Conservation (phyloP, 2,113 vertebrate genomes). For the Pseudorectes ferrugineus region DNA sequence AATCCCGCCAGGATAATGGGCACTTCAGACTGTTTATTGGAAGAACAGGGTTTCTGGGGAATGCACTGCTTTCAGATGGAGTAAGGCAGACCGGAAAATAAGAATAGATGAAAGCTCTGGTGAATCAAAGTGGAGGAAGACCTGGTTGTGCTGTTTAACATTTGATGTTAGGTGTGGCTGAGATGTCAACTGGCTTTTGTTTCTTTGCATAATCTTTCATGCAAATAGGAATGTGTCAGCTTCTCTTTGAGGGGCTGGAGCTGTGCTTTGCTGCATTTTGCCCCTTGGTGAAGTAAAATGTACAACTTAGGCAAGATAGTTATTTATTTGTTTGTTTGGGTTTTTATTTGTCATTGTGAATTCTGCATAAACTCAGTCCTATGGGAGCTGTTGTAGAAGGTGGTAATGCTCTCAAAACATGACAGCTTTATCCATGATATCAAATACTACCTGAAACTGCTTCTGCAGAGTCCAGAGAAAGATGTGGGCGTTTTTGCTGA, state of each 20-base stretch:
- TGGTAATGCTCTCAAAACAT: background rate
- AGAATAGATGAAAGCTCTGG: background rate
- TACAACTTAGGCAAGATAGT: background rate
- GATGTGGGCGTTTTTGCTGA: background rate
- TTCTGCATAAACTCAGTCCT: background rate
- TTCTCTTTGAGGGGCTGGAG: background rate
- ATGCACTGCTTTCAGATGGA: background rate
- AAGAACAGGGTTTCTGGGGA: background rate
- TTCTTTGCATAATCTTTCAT: background rate
- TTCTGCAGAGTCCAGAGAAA: background rate
- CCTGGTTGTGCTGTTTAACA: background rate
- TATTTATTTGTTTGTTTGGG: background rate
- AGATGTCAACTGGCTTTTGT: background rate
- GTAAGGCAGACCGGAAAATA: background rate
- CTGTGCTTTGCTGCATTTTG: background rate
- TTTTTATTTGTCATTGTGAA: background rate
- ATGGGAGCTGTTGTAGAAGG: background rate
- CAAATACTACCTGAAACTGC: background rate
- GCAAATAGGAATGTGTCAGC: background rate
- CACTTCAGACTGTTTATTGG: background rate
- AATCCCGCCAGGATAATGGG: background rate
- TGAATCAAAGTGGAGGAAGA: background rate
- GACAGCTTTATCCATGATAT: background rate
- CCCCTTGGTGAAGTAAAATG: background rate
- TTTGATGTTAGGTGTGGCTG: background rate